Evolutionary conservation across 2,797 vertebrate species (phyloP).

Genomic region (Melanotaenia nigrans): DNA sequence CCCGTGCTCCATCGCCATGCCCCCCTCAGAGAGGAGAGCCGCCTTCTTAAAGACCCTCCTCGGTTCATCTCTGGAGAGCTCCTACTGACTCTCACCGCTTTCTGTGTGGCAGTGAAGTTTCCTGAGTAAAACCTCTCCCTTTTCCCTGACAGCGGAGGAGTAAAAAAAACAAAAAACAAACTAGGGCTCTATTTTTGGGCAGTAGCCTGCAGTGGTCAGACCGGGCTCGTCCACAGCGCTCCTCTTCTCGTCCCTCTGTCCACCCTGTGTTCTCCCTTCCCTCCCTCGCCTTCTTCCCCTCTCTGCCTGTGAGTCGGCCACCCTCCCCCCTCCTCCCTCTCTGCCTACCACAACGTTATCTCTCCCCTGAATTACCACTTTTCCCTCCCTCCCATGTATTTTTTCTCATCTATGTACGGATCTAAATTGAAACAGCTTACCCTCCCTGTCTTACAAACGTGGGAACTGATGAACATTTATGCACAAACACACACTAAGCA

Average conservation of each 20-base stretch:
- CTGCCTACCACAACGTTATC: slow-evolving; percentile 63
- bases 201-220: slow-evolving; percentile 55
- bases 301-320: slow-evolving; percentile 19
- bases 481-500: slow-evolving; percentile 53
- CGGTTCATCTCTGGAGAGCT: slow-evolving; percentile 77
- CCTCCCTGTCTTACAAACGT: slow-evolving; percentile 35
- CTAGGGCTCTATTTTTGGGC: slow-evolving; percentile 75
- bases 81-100: slow-evolving; percentile 49
- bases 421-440: slow-evolving; percentile 45
- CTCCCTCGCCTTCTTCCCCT: slow-evolving; percentile 12
- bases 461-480: slow-evolving; percentile 8
- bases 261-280: slow-evolving; percentile 31
- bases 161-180: slow-evolving; percentile 7
- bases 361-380: slow-evolving; percentile 59
- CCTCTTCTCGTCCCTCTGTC: slow-evolving; percentile 50
- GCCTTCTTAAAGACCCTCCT: slow-evolving; percentile 79
- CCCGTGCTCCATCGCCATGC: slow-evolving; percentile 88
- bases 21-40: slow-evolving; percentile 81
- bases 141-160: slow-evolving; percentile 52
- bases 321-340: slow-evolving; percentile 36
- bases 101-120: slow-evolving; percentile 42
- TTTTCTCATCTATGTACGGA: slow-evolving; percentile 50
- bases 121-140: slow-evolving; percentile 55
- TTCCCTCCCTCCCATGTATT: slow-evolving; percentile 40
- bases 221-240: slow-evolving; percentile 48